phyloP scores from a whole-genome alignment of 2,888 invertebrate genomes.

The Eristalis tenax region DNA sequence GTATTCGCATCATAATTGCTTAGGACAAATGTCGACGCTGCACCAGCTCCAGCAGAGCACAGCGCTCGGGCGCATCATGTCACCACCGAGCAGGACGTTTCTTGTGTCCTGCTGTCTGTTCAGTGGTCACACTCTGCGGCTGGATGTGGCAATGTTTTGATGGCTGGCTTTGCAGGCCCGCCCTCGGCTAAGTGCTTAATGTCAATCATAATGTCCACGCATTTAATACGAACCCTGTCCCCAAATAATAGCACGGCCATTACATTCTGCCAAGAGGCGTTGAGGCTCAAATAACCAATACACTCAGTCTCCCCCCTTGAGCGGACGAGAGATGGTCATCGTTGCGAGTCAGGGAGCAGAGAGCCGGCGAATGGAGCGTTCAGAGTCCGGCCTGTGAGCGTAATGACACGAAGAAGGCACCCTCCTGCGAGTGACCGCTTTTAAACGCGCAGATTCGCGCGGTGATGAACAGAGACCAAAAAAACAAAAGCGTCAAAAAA shows the following conservation, averaged over 20 bases:
- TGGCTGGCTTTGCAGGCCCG: no score
- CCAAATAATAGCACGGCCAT: slow-evolving; percentile 65
- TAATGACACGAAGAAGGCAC: slow-evolving; percentile 52
- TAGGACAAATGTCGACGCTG: slow-evolving; percentile 54
- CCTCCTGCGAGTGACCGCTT: slow-evolving; percentile 71
- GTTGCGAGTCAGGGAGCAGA: background rate
- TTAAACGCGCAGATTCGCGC: slow-evolving; percentile 48
- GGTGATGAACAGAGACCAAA: no score
- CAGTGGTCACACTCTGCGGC: no score
- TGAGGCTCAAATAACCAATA: slow-evolving; percentile 59
- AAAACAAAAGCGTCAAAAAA: no score
- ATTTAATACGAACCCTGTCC: slow-evolving; percentile 66
- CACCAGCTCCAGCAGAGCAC: background rate
- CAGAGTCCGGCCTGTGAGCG: slow-evolving; percentile 39
- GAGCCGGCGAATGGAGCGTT: slow-evolving; percentile 37
- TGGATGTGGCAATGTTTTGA: background rate
- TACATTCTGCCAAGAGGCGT: slow-evolving; percentile 61
- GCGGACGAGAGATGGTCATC: background rate
- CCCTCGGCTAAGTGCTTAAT: slow-evolving; percentile 69
- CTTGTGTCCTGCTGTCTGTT: background rate
- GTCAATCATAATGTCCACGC: slow-evolving; percentile 72
- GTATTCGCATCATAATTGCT: slow-evolving; percentile 61
- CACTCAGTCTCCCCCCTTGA: background rate
- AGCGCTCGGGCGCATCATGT: slow-evolving; percentile 24
- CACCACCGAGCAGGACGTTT: slow-evolving; percentile 1